A percentile compares a stretch with the other conserved stretches of the same genome.
Evolutionary conservation across 53 echinoderm and acorn worm species (phyloP).

Genomic region (Holothuria scabra): DNA sequence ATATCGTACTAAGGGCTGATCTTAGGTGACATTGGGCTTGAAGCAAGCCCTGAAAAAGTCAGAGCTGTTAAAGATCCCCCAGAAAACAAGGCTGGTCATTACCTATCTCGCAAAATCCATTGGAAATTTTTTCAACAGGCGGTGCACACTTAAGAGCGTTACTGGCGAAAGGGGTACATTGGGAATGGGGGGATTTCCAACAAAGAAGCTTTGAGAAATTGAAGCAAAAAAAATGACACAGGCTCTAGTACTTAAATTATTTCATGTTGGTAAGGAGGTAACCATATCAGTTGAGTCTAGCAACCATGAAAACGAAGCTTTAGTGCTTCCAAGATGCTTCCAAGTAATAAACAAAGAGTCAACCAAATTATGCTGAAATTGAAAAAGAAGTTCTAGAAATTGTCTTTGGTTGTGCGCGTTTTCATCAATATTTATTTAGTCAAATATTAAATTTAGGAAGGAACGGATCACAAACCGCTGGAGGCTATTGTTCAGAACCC

Average conservation of each 20-base stretch:
- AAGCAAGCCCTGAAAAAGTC: slow-evolving; percentile 14
- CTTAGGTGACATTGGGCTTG: not conserved
- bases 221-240: not conserved
- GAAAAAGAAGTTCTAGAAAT: slow-evolving; percentile 57
- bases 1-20: slow-evolving; percentile 6
- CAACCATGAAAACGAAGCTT: not conserved
- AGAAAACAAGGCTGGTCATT: slow-evolving; percentile 37
- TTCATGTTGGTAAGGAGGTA: not conserved
- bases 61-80: slow-evolving; percentile 30
- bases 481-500: slow-evolving; percentile 53
- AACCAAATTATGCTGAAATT: slow-evolving; percentile 53
- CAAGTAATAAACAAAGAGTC: too few relatives aligned
- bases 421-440: slow-evolving; percentile 60
- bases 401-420: slow-evolving; percentile 56
- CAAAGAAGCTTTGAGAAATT: not conserved
- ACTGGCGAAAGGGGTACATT: slow-evolving; percentile 7
- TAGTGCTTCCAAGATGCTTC: slow-evolving; percentile 36
- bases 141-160: not conserved
- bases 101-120: slow-evolving; percentile 30
- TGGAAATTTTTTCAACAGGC: not conserved
- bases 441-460: slow-evolving; percentile 8
- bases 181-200: slow-evolving; percentile 30
- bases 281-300: not conserved
- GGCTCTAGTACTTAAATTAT: not conserved
- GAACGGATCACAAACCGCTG: slow-evolving; percentile 24